Base-by-base conservation (phyloP, 2,888 invertebrate species). In the Hipparchia sbordonii region DNA sequence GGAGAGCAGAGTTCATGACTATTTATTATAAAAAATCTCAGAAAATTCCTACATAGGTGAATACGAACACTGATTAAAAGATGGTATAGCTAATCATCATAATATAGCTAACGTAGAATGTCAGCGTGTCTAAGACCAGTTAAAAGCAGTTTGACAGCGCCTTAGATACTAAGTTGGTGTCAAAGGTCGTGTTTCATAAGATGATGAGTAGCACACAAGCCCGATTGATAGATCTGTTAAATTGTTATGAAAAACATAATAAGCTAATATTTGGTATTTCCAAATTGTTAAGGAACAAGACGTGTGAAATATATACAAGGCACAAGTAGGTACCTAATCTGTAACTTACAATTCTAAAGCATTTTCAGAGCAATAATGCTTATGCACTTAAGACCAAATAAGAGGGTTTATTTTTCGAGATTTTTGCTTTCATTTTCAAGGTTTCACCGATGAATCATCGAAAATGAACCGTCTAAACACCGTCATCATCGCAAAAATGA, bases 91-190 rank as follows among this genome's bases (percentile, higher is more conserved):
- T 60, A 60, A 12, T 60, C 9, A 33, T 33, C 59, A 60, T 12
- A 23, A 59, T 10, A 59, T 9, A 8, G 59, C 59, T 33, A 10
- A 10, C 10, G 33, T 60, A 39, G 59, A 12, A 39, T 60, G 10
- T 60, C 12, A 60, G 59, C 59, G 10, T 39, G 33, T 60, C 59
- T 60, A 7, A 33, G 10, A 39, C 54, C 33, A 33, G 52, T 23
- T 13, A 33, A 52, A 63, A 48, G 13, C 48, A 48, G 83, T 90
- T 88, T 89, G 91, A 89, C 91, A 90, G 87, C 82, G 88, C 90
- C 91, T 23, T 23, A 23, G 23, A 0, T 91, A 92, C 85, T 92
- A 91, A 85, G 84, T 88, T 85, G 81, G 84, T 88, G 89, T 88
- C 92, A 92, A 82, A 91, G 92, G 89, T 92, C 87, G 85, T 76